Evolutionary conservation across 2,113 vertebrate genomes (phyloP), one percentile per base, ranked within the genome.

Genomic region (Ondatra zibethicus): DNA sequence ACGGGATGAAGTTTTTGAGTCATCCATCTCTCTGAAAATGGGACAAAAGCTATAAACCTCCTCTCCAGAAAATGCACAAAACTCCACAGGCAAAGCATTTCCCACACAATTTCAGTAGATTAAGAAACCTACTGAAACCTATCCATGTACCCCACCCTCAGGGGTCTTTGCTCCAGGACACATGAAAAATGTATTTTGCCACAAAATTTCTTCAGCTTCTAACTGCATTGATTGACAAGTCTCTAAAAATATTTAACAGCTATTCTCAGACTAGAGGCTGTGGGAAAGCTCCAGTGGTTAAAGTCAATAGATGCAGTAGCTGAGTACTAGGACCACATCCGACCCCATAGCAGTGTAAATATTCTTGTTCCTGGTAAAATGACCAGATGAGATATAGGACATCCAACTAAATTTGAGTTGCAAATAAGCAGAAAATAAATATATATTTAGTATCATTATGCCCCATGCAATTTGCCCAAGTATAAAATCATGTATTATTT

Each of bases 401-500:
- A 33, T 4, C 17, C 5, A 63, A 50, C 75, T 91, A 73, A 42
- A 92, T 68, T 19, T 93, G 61, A 96, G 82, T 78, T 95, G 95
- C 39, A 97, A 63, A 27, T 70, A 72, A 93, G 88, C 1, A 89
- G 58, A 29, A 96, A 27, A 78, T 45, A 73, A 23, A 90, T 23
- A 58, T 52, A 92, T 77, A n/a, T 75, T 95, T 86, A 87, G 29
- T 89, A 90, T 92, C 61, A 85, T 39, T 55, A 25, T 89, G 33
- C 42, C 16, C 50, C 19, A 73, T 42, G 39, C 14, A 88, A 70
- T 80, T 78, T 78, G 27, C 16, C 70, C 39, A 72, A 72, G 21
- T 89, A 39, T 95, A 88, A 96, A 88, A 72, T n/a, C 81, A 87
- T 82, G 65, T 47, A 36, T 68, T 96, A 39, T 89, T 92, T 92